Evolutionary conservation across 2,888 invertebrate species (phyloP), one percentile per base, ranked within the genome.

Genomic region (Cosmopolites sordidus): DNA sequence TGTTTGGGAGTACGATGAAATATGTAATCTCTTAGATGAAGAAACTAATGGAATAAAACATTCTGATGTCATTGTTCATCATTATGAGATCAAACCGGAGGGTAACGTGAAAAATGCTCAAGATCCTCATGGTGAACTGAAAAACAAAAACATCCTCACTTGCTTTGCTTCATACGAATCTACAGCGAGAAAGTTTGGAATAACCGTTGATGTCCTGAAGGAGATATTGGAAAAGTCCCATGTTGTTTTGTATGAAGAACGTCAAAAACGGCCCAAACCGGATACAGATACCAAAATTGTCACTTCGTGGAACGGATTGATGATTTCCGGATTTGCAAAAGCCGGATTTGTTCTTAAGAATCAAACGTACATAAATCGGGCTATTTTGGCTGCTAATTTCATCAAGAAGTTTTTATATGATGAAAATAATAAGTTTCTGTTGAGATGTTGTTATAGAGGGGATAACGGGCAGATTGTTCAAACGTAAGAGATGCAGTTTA

Each of bases 231-330:
- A 76, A 1, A 80, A 83, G 54, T 86, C 83, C 59, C 79, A 84
- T 57, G 73, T 79, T 42, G 79, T 87, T 52, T 74, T 97, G 51
- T 87, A 85, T 66, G 76, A 83, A 46, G 83, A 78, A 22, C 81
- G 96, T 38, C 80, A 83, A 58, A 79, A 83, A 62, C 78, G 96
- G 43, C 96, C 96, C 0, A 81, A 87, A 41, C 96, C 97, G 1
- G 92, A 93, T 71, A 79, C 92, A 48, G 97, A 97, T 71, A 87
- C 88, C 11, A 97, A 97, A 76, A 92, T 96, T 66, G 78, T 97
- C 5, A 89, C 94, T 38, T 83, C 91, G 0, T 97, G 96, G 96
- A 96, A 97, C 76, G 94, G 94, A 64, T 76, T 95, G 37, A 89
- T 92, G 81, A 84, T 95, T 51, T 85, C 89, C 51, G 93, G 89